Conservation (phyloP, 2,888 invertebrate species). For the Harmothoe impar region DNA sequence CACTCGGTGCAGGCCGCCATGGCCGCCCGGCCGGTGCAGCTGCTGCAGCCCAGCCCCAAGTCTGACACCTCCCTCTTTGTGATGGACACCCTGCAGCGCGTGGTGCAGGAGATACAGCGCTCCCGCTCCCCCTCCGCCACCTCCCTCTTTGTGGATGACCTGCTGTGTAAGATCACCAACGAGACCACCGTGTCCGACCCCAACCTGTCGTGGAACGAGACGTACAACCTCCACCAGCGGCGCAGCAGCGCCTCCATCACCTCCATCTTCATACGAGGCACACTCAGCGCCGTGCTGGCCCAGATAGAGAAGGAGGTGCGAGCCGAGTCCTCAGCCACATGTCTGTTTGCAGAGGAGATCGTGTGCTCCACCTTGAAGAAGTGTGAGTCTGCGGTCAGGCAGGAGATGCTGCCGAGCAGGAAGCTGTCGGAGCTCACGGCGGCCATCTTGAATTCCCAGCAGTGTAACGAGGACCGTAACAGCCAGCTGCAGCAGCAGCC, state of each 20-base stretch:
- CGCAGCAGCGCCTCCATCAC: neutral
- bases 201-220: slow-evolving; percentile 1
- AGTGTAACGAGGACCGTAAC: neutral
- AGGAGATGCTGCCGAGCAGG: slow-evolving; percentile 27
- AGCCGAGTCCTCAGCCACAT: neutral
- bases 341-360: neutral
- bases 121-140: neutral
- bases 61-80: slow-evolving; percentile 30
- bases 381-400: slow-evolving; percentile 3
- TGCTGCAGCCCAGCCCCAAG: neutral
- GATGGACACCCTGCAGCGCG: neutral
- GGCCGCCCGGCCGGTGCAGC: neutral
- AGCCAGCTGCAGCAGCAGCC: neutral
- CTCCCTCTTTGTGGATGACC: neutral
- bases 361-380: slow-evolving; percentile 7
- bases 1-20: neutral
- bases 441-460: slow-evolving; percentile 2
- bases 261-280: slow-evolving; percentile 15
- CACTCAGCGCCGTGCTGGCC: neutral
- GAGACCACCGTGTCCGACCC: neutral
- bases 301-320: neutral
- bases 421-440: slow-evolving; percentile 29
- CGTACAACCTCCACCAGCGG: neutral
- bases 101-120: neutral
- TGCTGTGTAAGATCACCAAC: neutral